phyloP scores from a whole-genome alignment of 2,113 vertebrate genomes.

The Podarcis raffonei region DNA sequence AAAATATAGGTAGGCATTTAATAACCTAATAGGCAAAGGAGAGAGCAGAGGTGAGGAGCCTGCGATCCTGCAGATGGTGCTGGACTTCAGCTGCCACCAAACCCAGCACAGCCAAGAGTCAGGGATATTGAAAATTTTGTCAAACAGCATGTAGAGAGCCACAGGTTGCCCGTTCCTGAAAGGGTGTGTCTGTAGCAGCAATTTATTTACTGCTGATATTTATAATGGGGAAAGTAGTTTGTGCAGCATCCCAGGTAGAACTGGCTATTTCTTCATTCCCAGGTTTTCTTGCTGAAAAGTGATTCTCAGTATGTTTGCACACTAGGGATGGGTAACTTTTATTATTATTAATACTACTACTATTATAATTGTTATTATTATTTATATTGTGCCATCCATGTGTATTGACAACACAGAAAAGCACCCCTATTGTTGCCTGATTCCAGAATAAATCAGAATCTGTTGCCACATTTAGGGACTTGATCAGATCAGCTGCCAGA shows the following conservation, averaged over 20 bases:
- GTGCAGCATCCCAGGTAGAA: background rate
- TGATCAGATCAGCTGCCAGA: background rate
- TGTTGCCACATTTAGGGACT: background rate
- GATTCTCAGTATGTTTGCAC: background rate
- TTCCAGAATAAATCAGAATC: background rate
- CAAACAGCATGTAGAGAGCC: background rate
- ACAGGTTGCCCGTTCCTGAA: background rate
- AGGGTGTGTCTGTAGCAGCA: too few species aligned
- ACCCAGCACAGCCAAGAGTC: background rate
- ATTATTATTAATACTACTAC: background rate
- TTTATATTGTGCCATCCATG: background rate
- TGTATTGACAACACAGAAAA: background rate
- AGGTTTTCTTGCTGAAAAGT: background rate
- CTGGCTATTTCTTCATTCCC: background rate
- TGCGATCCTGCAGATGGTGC: background rate
- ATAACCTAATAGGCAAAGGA: background rate
- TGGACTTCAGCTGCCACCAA: too few species aligned
- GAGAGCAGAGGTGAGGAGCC: background rate
- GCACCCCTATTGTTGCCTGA: background rate
- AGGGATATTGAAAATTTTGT: background rate
- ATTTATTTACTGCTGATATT: background rate
- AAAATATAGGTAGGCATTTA: background rate
- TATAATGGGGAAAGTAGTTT: background rate
- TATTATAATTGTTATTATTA: background rate
- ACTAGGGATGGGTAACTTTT: background rate